Base-by-base conservation (phyloP, 2,888 invertebrate species). In the Diplazon laetatorius region DNA sequence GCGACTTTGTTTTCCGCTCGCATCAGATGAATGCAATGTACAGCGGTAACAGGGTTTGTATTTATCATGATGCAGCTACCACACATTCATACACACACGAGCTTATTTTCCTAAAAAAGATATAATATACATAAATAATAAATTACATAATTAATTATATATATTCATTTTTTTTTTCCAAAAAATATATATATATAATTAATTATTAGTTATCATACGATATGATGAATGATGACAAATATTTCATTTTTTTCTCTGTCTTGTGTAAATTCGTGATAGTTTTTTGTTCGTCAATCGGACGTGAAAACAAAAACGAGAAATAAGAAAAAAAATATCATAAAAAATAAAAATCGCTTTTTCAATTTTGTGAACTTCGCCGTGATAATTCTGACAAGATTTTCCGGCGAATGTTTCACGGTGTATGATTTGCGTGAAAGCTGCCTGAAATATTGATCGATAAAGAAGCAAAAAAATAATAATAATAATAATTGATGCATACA, bases 41-140 rank as follows among this genome's bases (percentile, higher is more conserved):
- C 89, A 87, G 84, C 89, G 85, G 87, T 88, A 83, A 87, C 86
- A 86, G 86, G 90, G 90, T 90, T 90, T 90, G 90, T 90, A 90
- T 90, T 89, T 85, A 88, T 88, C 85, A 88, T 84, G 86, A 87
- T 86, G 89, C 89, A 88, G 89, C 88, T 88, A 87, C 85, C 86
- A 83, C 83, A 81, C 82, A 85, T 83, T 83, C 85, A 84, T 82
- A 86, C 82, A 84, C 81, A 78, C 70, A 62, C 75, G 74, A 82
- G 81, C 63, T 80, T 46, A 42, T 48, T 55, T 55, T 12, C 14
- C 30, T 30, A 12, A 25, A 55, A n/a, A n/a, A n/a, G n/a, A n/a
- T n/a, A n/a, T n/a, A n/a, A n/a, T n/a, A n/a, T n/a, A n/a, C n/a
- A n/a, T n/a, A n/a, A n/a, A n/a, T n/a, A n/a, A n/a, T n/a, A n/a